Base-by-base conservation (phyloP, 2,888 invertebrate species). In the Ornithoptera alexandrae region DNA sequence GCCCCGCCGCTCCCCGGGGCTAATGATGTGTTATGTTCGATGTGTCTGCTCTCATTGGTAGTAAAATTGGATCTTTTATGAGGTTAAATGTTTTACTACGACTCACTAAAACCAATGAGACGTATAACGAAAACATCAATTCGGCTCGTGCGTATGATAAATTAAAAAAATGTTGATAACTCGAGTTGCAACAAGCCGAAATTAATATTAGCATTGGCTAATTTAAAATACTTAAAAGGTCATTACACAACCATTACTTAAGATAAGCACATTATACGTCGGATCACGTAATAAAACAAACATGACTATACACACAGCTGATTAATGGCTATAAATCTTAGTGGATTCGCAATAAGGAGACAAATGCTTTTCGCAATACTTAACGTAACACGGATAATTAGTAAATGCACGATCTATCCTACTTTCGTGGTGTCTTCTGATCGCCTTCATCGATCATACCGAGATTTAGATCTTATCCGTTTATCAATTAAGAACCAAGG, bases 381-480 rank as follows among this genome's bases (percentile, higher is more conserved):
- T 78, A 85, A 85, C 87, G 88, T 87, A 87, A 90, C 81, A 81
- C 79, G 75, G 84, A 87, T 88, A 90, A 90, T 90, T 90, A 90
- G 85, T 83, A 84, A 86, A 86, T 86, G 86, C 89, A 90, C 90
- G 90, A 90, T 83, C 84, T 88, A 88, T 84, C 80, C 84, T 82
- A 85, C 88, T 91, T 89, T 88, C 85, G 83, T 83, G 81, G 84
- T 85, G 82, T 84, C 84, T 84, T 86, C 85, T 82, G 84, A 87
- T 84, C 79, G 78, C 75, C 77, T 79, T 82, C 85, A 89, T 90
- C 89, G 85, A 86, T 86, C 88, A 88, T 86, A 81, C 75, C 72
- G 72, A 81, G 89, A 89, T 90, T 85, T 77, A 72, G 79, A 89
- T 90, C 89, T 86, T 81, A 84, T 85, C 84, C 64, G 74, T 74